Evolutionary conservation across 1,140 invertebrate species (phyloP).

Genomic region (Cylas formicarius): DNA sequence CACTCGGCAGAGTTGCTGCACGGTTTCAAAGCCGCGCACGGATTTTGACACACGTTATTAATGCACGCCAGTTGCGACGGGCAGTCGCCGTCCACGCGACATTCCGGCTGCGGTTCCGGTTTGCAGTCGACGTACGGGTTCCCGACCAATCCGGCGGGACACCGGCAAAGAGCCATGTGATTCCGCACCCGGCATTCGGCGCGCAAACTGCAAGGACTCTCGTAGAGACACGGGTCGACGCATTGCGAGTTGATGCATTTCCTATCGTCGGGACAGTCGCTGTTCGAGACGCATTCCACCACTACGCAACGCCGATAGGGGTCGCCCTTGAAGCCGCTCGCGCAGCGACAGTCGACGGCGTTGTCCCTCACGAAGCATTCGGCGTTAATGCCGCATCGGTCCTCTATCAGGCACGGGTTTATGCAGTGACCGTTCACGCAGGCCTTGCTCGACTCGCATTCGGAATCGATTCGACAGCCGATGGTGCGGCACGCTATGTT

Average conservation of each 20-base stretch:
- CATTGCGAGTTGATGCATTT: constrained; percentile 82
- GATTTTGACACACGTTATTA: constrained; percentile 72
- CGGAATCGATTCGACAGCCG: constrained; percentile 69
- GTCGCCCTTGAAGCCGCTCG: constrained; percentile 73
- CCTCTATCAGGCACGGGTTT: constrained; percentile 70
- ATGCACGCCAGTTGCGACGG: constrained; percentile 72
- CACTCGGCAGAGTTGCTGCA: constrained; percentile 74
- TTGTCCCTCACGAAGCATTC: constrained; percentile 74
- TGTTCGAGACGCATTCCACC: constrained; percentile 81
- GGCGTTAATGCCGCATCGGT: constrained; percentile 75
- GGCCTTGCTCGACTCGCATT: constrained; percentile 71
- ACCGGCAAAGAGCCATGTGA: constrained; percentile 76
- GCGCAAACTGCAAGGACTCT: constrained; percentile 66
- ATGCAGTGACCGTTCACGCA: constrained; percentile 80
- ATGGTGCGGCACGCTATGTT: constrained; percentile 68
- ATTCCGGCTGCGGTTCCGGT: constrained; percentile 64
- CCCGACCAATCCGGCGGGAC: constrained; percentile 60
- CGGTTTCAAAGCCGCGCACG: constrained; percentile 69
- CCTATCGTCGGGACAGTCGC: constrained; percentile 77
- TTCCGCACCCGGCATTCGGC: constrained; percentile 75
- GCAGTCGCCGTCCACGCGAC: constrained; percentile 74
- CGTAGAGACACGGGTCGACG: constrained; percentile 73
- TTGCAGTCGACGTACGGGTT: constrained; percentile 77
- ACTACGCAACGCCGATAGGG: constrained; percentile 66
- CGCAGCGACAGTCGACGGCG: constrained; percentile 69